phyloP scores from a whole-genome alignment of 2,113 vertebrate species.

The Etheostoma spectabile region DNA sequence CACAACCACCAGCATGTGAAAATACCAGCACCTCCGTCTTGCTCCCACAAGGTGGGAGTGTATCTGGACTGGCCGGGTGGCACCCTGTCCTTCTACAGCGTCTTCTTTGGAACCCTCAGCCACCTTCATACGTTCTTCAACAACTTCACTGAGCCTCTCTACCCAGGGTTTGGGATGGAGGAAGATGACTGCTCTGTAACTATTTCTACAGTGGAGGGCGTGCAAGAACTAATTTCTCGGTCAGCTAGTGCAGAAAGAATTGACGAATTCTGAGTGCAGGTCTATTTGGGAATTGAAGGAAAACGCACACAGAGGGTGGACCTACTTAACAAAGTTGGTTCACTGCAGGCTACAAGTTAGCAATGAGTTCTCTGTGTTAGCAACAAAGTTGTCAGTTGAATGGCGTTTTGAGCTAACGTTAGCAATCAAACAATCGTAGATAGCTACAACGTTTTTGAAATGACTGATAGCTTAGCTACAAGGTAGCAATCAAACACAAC shows the following conservation, averaged over 20 bases:
- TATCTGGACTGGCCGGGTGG: slow-evolving; percentile 49
- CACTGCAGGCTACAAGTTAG: too few species aligned
- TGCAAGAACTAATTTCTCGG: not conserved
- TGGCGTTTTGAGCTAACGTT: too few species aligned
- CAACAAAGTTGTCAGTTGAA: too few species aligned
- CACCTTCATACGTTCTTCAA: slow-evolving; percentile 45
- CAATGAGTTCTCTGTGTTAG: too few species aligned
- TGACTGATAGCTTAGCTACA: too few species aligned
- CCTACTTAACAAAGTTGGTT: too few species aligned
- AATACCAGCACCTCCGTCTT: slow-evolving; percentile 17
- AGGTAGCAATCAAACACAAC: too few species aligned
- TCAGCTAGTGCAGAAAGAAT: slow-evolving; percentile 6
- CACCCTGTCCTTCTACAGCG: slow-evolving; percentile 49
- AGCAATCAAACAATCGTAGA: too few species aligned
- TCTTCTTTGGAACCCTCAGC: slow-evolving; percentile 24
- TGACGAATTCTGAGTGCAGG: not conserved
- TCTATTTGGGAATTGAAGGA: too few species aligned
- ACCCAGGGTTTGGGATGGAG: slow-evolving; percentile 47
- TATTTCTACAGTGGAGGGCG: slow-evolving; percentile 3
- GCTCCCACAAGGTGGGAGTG: slow-evolving; percentile 33
- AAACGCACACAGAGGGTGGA: too few species aligned
- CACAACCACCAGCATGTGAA: not conserved
- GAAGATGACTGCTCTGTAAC: slow-evolving; percentile 41
- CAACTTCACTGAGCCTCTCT: slow-evolving; percentile 44
- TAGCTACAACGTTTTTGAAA: too few species aligned